phyloP scores from a whole-genome alignment of 2,797 vertebrate species.

The Cryptoblepharus egeriae region DNA sequence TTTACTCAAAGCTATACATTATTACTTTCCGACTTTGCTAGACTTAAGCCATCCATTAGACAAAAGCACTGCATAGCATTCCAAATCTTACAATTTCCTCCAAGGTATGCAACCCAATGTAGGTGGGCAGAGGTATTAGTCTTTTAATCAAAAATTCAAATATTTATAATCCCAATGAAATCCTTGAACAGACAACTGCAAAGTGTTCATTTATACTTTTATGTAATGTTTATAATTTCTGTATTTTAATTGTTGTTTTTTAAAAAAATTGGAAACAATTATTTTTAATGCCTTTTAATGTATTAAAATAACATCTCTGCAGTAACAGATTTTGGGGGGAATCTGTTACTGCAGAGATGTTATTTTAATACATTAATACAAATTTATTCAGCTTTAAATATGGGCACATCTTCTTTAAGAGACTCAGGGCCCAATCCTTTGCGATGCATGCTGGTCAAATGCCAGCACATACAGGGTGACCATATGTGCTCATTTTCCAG shows the following conservation, averaged over 20 bases:
- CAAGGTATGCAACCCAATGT: not conserved
- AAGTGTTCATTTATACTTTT: not conserved
- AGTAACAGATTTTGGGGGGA: not conserved
- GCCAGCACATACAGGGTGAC: too few relatives aligned
- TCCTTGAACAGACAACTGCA: not conserved
- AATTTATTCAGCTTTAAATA: too few relatives aligned
- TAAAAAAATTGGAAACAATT: too few relatives aligned
- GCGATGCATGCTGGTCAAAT: too few relatives aligned
- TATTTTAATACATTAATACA: not conserved
- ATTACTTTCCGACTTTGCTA: conserved; percentile 13
- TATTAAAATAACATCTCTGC: not conserved
- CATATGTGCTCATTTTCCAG: too few relatives aligned
- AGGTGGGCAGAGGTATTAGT: not conserved
- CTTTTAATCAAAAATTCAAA: not conserved
- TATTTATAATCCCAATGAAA: conserved; percentile 2
- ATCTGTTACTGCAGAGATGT: not conserved
- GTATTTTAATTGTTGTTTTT: not conserved
- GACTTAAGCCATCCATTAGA: not conserved
- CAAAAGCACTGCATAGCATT: not conserved
- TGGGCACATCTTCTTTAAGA: too few relatives aligned
- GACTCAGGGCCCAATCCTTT: too few relatives aligned
- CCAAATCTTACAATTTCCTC: not conserved
- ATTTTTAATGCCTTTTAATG: too few relatives aligned
- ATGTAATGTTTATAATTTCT: not conserved
- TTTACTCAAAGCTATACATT: conserved; percentile 42